Conservation (phyloP, 2,113 vertebrate species). For the Peromyscus polionotus region DNA sequence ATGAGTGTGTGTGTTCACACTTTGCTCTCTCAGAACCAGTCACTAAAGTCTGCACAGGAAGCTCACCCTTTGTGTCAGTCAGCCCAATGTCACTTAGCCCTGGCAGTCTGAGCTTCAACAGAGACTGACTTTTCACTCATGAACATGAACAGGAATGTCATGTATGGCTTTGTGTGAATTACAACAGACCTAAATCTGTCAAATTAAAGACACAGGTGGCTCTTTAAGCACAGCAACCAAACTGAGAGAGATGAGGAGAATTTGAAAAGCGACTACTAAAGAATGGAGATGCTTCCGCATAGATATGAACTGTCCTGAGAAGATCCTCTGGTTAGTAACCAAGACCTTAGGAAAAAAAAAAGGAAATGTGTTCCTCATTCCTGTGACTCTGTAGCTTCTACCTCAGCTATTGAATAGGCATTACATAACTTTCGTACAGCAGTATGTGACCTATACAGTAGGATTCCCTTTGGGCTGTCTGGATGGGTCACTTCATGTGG, state of each 20-base stretch:
- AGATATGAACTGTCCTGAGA: not conserved
- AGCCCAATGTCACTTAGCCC: not conserved
- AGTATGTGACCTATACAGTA: not conserved
- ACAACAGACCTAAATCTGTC: not conserved
- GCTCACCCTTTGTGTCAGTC: not conserved
- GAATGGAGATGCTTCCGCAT: accelerated
- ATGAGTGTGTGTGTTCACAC: not conserved
- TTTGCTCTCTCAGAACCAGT: not conserved
- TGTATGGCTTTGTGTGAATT: constrained; percentile 7
- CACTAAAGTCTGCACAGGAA: not conserved
- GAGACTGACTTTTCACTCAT: not conserved
- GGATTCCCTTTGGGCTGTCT: not conserved
- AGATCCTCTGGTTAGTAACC: not conserved
- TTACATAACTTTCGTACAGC: not conserved
- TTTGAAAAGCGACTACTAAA: not conserved
- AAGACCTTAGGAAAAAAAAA: not conserved
- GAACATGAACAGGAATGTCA: not conserved
- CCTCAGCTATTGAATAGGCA: not conserved
- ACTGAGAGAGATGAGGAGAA: not conserved
- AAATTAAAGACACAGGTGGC: not conserved
- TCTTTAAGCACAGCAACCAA: constrained; percentile 1
- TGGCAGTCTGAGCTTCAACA: not conserved
- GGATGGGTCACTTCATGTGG: not conserved
- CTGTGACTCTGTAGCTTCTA: not conserved
- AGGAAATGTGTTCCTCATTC: not conserved